Base-by-base conservation (phyloP, 2,888 invertebrate species). In the Protophormia terraenovae region DNA sequence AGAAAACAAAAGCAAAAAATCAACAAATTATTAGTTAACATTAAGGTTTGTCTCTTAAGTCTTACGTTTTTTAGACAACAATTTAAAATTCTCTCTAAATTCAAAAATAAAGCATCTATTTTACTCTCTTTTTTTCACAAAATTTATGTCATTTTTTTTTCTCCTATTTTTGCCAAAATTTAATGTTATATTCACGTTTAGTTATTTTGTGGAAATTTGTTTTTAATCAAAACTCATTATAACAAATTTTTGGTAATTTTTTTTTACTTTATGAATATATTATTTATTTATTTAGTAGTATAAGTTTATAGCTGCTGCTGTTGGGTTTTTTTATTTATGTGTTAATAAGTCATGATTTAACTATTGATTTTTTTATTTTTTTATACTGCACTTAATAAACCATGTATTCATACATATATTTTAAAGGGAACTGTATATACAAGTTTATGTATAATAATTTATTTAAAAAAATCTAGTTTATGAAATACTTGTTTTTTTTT, bases 341-440 rank as follows among this genome's bases (percentile, higher is more conserved):
- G 69, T 64, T 77, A 78, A 82, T 64, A 82, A 78, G 69, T 82
- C 81, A 75, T 85, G 82, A 69, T 71, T 85, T 82, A 69, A 67
- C 71, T 85, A 71, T 71, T 78, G 58, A 81, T 81, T 45, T 38
- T 29, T 85, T 85, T 73, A 62, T 55, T 19, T 6, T 7, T 47
- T 16, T 47, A 7, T 47, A n/a, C n/a, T n/a, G n/a, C n/a, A n/a
- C n/a, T n/a, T n/a, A n/a, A n/a, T n/a, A n/a, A n/a, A n/a, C n/a
- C n/a, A n/a, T n/a, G n/a, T n/a, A n/a, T n/a, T n/a, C n/a, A n/a
- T n/a, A n/a, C n/a, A n/a, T n/a, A n/a, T n/a, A n/a, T n/a, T n/a
- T n/a, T n/a, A n/a, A 19, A 8, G 16, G 19, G 7, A 47, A 14
- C 14, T 41, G 41, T 12, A 2, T 32, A 8, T 32, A 32, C 10